A percentile compares a stretch with the other conserved stretches of the same genome.
Conservation (phyloP, 2,888 invertebrate genomes). For the Tanypteryx hageni region DNA sequence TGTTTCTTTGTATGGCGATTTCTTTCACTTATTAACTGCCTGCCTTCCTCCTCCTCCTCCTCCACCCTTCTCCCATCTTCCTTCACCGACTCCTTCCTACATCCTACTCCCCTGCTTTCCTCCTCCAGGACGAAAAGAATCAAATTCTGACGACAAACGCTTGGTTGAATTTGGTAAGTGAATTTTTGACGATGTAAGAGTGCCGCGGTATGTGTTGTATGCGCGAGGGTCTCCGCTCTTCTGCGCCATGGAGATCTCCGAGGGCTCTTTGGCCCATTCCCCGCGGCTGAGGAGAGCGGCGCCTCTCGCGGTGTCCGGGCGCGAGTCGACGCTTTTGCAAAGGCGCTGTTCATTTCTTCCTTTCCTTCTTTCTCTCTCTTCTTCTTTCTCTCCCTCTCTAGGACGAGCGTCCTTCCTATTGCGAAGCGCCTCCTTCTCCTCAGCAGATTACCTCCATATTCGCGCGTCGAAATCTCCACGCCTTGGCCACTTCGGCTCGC, state of each 20-base stretch:
- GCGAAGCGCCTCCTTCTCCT: too few relatives aligned
- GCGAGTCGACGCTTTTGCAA: too few relatives aligned
- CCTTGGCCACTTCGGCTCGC: background rate
- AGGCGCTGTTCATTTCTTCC: too few relatives aligned
- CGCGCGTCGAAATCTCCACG: background rate
- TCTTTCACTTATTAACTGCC: conserved; percentile 41
- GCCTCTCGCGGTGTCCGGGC: background rate
- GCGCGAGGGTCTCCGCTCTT: background rate
- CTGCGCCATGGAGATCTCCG: background rate
- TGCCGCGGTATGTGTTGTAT: conserved; percentile 51
- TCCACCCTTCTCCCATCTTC: conserved; percentile 70
- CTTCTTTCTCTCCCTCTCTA: too few relatives aligned
- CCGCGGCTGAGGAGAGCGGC: background rate
- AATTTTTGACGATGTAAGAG: conserved; percentile 71
- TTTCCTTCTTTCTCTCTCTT: too few relatives aligned
- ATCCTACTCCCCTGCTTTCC: conserved; percentile 77
- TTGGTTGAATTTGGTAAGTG: conserved; percentile 98
- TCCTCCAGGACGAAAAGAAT: conserved; percentile 98
- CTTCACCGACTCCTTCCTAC: background rate
- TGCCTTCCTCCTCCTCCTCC: conserved; percentile 71
- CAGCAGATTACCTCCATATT: too few relatives aligned
- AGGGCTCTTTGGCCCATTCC: too few relatives aligned
- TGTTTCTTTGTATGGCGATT: conserved; percentile 38
- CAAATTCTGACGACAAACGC: conserved; percentile 99
- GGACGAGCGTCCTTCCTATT: too few relatives aligned